These are phyloP conservation scores for Coleophora deauratella DNA, from an alignment of 2,888 invertebrate species.

Conservation along the genomic window DNA sequence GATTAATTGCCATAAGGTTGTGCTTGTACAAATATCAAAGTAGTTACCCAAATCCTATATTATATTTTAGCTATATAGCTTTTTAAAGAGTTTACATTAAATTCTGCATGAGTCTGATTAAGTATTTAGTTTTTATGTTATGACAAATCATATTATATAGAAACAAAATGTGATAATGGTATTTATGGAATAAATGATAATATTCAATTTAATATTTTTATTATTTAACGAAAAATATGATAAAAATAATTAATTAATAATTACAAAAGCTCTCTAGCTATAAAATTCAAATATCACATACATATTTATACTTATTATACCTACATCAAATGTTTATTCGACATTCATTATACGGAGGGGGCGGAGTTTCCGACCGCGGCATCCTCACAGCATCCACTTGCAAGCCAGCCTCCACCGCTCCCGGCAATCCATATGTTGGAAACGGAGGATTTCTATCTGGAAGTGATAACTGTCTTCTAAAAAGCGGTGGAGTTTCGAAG, in stretches of 20 bases:
- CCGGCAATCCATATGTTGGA: conserved; percentile 38
- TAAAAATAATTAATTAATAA: too few relatives aligned
- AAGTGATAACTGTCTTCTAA: conserved; percentile 42
- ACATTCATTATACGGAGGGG: conserved; percentile 62
- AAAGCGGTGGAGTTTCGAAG: conserved; percentile 55
- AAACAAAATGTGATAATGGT: conserved; percentile 65
- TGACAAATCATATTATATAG: conserved; percentile 50
- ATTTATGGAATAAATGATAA: conserved; percentile 33
- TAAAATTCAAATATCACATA: not conserved
- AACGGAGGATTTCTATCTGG: conserved; percentile 40
- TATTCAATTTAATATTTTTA: not conserved
- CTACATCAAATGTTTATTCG: conserved; percentile 27
- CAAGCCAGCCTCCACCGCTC: conserved; percentile 30
- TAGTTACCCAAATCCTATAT: conserved; percentile 53
- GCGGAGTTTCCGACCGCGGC: conserved; percentile 57
- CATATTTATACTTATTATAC: not conserved
- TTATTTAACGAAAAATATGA: too few relatives aligned
- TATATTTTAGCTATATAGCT: conserved; percentile 9
- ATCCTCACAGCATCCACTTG: conserved; percentile 45
- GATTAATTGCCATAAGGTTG: conserved; percentile 61
- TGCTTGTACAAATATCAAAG: conserved; percentile 64
- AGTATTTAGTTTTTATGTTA: conserved; percentile 43
- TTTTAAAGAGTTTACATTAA: conserved; percentile 59
- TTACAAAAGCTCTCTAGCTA: not conserved
- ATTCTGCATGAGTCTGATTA: conserved; percentile 64